phyloP scores from a whole-genome alignment of 2,113 vertebrate genomes.

The Myotis davidii region DNA sequence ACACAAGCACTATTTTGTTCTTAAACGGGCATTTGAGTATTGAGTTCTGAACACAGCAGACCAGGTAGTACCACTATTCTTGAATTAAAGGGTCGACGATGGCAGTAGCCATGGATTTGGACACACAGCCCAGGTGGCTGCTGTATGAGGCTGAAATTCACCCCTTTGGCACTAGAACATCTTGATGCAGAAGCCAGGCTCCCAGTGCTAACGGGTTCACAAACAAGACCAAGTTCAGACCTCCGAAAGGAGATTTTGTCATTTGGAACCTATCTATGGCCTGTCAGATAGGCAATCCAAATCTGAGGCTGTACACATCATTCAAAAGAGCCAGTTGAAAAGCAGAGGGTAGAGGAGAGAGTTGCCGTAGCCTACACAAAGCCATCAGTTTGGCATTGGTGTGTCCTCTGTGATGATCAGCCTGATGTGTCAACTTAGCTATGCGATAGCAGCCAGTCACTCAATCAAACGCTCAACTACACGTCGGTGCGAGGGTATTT shows the following conservation, averaged over 20 bases:
- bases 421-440: not conserved
- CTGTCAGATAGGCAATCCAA: not conserved
- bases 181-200: not conserved
- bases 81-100: not conserved
- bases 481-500: not conserved
- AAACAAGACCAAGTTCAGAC: not conserved
- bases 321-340: not conserved
- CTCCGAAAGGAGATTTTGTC: not conserved
- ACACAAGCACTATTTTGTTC: not conserved
- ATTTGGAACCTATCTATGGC: not conserved
- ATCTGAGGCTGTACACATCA: not conserved
- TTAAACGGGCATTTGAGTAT: not conserved
- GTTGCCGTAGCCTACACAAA: not conserved
- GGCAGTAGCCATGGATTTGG: too few relatives aligned
- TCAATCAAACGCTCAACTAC: not conserved
- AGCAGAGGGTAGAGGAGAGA: not conserved
- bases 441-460: too few relatives aligned
- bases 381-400: not conserved
- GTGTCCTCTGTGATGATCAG: not conserved
- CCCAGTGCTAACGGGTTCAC: not conserved
- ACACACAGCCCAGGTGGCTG: not conserved
- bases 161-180: too few relatives aligned
- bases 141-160: not conserved
- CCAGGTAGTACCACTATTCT: not conserved
- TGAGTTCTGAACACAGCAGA: not conserved